phyloP scores from a whole-genome alignment of 2,797 vertebrate genomes.

The Smutsia temminckii region DNA sequence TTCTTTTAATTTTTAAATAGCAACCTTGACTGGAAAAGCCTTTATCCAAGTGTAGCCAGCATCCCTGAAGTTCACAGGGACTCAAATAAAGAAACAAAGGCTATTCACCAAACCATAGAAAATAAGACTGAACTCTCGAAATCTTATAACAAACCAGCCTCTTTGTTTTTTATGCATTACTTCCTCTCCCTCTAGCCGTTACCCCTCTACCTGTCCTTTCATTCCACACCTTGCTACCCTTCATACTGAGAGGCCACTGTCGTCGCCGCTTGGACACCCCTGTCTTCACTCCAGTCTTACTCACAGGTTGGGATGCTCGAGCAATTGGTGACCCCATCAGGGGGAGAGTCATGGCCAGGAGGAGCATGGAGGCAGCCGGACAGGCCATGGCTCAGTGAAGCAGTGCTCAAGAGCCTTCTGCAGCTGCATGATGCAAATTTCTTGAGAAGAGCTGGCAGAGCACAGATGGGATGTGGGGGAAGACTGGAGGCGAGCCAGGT shows the following conservation, averaged over 20 bases:
- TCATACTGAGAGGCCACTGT: neutral
- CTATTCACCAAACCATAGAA: neutral
- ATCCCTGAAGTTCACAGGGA: neutral
- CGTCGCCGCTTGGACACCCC: neutral
- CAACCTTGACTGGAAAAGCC: neutral
- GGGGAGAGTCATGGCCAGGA: slow-evolving; percentile 53
- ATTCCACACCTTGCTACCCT: neutral
- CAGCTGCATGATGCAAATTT: slow-evolving; percentile 66
- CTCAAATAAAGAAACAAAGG: neutral
- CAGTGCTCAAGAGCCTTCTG: neutral
- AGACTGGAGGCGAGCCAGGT: neutral
- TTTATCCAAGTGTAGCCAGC: neutral
- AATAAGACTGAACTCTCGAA: neutral
- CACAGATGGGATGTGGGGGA: neutral
- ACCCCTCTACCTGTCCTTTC: neutral
- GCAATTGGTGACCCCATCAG: slow-evolving; percentile 1
- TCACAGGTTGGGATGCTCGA: slow-evolving; percentile 45
- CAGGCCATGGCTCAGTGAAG: slow-evolving; percentile 57
- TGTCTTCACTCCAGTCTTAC: slow-evolving; percentile 3
- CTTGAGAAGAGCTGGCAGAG: neutral
- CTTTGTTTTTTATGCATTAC: neutral
- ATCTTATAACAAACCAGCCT: neutral
- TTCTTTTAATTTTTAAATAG: neutral
- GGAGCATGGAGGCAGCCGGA: neutral
- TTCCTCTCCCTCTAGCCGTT: neutral